Evolutionary conservation across 2,113 vertebrate genomes (phyloP), one percentile per base, ranked within the genome.

Genomic region (Trochalopteron elliotii): DNA sequence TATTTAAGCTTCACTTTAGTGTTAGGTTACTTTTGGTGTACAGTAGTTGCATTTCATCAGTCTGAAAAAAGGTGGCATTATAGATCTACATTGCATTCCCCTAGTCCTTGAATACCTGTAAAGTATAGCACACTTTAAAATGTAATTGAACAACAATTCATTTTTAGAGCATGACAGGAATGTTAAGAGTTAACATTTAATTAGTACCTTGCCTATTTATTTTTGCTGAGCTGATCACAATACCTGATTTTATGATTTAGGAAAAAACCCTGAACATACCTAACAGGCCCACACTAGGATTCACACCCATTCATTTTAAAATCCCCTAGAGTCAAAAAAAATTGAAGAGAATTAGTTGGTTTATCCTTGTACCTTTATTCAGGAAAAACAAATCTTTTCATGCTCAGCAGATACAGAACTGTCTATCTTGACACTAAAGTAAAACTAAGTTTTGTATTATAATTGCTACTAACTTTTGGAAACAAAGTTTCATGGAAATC

Each of bases 51-150:
- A 97, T 95, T 97, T 96, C 96, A 96, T 96, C 92, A 53, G 88
- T 94, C 94, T 95, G 96, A 96, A 97, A 96, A 96, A 93, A 97
- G 96, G 96, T 96, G 96, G 96, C 96, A 97, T 97, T 96, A 94
- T 93, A 97, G 96, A 95, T 96, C 96, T 97, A 97, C 90, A 39
- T 82, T 96, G 92, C 80, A 37, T 87, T 94, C 69, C 19, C 18
- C 53, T 78, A 64, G 79, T 92, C 80, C 72, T 56, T 78, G 90
- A 64, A 83, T 95, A 93, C 92, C 93, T 95, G 85, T 68, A 37
- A 80, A 83, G 42, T 88, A 63, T 35, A 96, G 44, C n/a, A 45
- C 49, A 42, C 52, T 94, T 74, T 39, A 64, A 64, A 81, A 78
- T 67, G 12, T 8, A 81, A 17, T 39, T 80, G 50, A 65, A 33